Evolutionary conservation across 2,888 invertebrate genomes (phyloP).

Genomic region (Cosmia trapezina): DNA sequence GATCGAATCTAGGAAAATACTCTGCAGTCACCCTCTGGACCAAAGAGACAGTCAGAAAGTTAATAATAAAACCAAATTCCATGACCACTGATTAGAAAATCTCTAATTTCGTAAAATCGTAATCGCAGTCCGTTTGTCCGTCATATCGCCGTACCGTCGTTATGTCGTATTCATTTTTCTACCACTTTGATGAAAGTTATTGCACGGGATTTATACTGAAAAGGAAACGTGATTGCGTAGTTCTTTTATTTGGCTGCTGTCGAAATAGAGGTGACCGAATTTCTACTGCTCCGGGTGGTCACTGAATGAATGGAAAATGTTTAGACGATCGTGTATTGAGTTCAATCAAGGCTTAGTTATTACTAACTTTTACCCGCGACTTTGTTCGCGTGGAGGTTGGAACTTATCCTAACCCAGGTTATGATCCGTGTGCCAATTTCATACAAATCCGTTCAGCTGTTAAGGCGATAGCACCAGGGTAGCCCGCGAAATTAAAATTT

Average conservation of each 20-base stretch:
- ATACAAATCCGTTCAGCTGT: too few species aligned
- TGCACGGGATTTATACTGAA: slow-evolving; percentile 30
- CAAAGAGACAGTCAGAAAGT: not conserved
- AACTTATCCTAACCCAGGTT: not conserved
- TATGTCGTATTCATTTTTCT: slow-evolving; percentile 16
- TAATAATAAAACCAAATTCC: not conserved
- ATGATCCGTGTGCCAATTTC: too few species aligned
- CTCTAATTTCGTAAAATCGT: slow-evolving; percentile 20
- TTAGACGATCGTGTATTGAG: slow-evolving; percentile 14
- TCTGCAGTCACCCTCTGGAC: too few species aligned
- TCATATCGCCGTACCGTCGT: slow-evolving; percentile 4
- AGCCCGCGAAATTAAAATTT: too few species aligned
- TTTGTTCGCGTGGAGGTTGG: too few species aligned
- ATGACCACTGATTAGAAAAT: slow-evolving; percentile 1
- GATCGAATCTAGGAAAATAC: not conserved
- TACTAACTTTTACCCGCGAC: not conserved
- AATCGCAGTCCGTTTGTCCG: slow-evolving; percentile 8
- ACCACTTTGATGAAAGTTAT: slow-evolving; percentile 41
- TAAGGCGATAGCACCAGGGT: too few species aligned
- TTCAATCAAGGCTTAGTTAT: slow-evolving; percentile 28
- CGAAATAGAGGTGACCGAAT: slow-evolving; percentile 21
- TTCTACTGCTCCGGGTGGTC: slow-evolving; percentile 6
- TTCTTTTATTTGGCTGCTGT: slow-evolving; percentile 38
- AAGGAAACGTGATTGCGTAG: slow-evolving; percentile 38
- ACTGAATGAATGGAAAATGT: slow-evolving; percentile 16